Conservation (phyloP, 2,888 invertebrate species). For the Hanleya hanleyi region DNA sequence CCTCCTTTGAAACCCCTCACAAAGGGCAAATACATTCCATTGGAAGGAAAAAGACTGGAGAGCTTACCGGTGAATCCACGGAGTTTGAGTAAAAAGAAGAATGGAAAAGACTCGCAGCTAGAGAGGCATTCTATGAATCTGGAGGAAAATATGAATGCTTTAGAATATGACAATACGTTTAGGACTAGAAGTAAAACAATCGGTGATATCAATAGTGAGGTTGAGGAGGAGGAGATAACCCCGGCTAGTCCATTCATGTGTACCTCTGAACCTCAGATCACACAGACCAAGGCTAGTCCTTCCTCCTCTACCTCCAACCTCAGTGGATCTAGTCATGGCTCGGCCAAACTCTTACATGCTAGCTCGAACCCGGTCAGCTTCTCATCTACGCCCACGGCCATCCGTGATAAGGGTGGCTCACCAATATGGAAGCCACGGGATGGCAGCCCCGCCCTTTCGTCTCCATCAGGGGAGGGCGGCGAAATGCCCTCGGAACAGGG, state of each 20-base stretch:
- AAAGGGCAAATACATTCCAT: constrained; percentile 52
- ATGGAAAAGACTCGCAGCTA: constrained; percentile 41
- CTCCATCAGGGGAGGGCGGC: constrained; percentile 1
- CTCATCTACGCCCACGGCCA: constrained; percentile 78
- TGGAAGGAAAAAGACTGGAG: constrained; percentile 49
- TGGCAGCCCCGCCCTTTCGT: constrained; percentile 29
- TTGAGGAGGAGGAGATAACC: constrained; percentile 72
- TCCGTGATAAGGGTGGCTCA: constrained; percentile 85
- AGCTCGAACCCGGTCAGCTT: constrained; percentile 94
- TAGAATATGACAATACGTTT: constrained; percentile 76
- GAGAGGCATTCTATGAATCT: constrained; percentile 77
- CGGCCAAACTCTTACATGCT: constrained; percentile 89
- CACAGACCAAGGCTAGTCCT: constrained; percentile 42
- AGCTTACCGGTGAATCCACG: constrained; percentile 42
- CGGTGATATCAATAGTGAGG: constrained; percentile 80
- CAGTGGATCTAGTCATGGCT: constrained; percentile 63
- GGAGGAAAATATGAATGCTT: constrained; percentile 84
- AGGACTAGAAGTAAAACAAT: constrained; percentile 93
- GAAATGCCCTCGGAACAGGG: constrained; percentile 23
- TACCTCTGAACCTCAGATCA: constrained; percentile 45
- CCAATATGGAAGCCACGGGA: constrained; percentile 89
- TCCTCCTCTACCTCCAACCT: constrained; percentile 64
- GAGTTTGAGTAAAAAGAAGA: constrained; percentile 49
- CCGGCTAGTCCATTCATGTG: constrained; percentile 31
- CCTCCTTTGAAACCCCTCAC: constrained; percentile 75